phyloP scores from a whole-genome alignment of 2,888 invertebrate genomes.

The Nymphalis polychloros region DNA sequence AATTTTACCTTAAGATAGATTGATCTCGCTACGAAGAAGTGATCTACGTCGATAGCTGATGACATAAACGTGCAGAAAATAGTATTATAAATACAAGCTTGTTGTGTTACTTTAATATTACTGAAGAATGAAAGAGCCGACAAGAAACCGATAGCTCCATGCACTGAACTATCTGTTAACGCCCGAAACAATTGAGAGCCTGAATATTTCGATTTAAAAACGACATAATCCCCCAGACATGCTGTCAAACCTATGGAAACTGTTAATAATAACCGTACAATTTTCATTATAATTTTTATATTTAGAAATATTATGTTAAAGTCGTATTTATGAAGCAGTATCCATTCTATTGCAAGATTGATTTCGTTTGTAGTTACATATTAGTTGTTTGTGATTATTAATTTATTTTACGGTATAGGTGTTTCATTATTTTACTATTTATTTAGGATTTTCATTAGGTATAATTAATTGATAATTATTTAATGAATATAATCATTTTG shows the following conservation, averaged over 20 bases:
- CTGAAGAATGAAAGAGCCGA: constrained; percentile 63
- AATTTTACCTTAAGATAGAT: constrained; percentile 60
- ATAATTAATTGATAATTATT: too few species aligned
- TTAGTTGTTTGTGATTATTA: too few species aligned
- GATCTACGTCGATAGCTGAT: constrained; percentile 67
- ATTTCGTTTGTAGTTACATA: too few species aligned
- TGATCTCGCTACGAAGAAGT: constrained; percentile 67
- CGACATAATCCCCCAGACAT: constrained; percentile 62
- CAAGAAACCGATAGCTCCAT: constrained; percentile 59
- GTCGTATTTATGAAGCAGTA: neutral
- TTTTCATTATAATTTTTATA: neutral
- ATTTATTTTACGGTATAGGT: too few species aligned
- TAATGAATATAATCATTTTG: too few species aligned
- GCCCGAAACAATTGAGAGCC: constrained; percentile 58
- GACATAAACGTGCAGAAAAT: constrained; percentile 62
- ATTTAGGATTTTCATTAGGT: too few species aligned
- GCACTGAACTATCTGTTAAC: constrained; percentile 58
- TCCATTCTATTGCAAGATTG: neutral
- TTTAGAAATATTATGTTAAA: neutral
- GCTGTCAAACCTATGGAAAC: constrained; percentile 51
- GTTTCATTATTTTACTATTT: too few species aligned
- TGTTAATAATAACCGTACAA: constrained; percentile 49
- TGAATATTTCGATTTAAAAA: constrained; percentile 65
- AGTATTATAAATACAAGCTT: constrained; percentile 51
- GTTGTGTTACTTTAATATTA: constrained; percentile 44